Base-by-base conservation (phyloP, 2,113 vertebrate genomes). In the Prunella fulvescens region DNA sequence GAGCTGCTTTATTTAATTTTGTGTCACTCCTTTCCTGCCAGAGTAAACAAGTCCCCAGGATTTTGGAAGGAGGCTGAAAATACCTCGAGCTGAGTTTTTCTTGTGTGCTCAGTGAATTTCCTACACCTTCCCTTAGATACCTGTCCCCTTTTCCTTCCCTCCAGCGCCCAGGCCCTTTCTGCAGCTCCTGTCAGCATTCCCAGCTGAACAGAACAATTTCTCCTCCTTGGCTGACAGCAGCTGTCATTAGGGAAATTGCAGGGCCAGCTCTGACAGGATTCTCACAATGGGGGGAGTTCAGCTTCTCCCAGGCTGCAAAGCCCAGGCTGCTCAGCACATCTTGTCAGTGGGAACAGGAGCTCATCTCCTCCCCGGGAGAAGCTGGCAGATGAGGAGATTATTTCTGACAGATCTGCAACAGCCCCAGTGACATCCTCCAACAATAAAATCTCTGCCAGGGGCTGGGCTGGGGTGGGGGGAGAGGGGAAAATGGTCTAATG, bases 331-430 rank as follows among this genome's bases (percentile, higher is more conserved):
- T 97, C 96, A 92, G 77, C 88, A 91, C 92, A 35, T 92, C 95
- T 96, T 98, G 97, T 97, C 97, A 98, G 89, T 62, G 71, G 92
- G 81, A 93, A 93, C 96, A 87, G 78, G 97, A 98, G 95, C 97
- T 98, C 96, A 95, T 97, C 95, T 94, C 93, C 84, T 94, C 94
- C 95, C 93, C 42, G 83, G 50, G 96, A 95, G 92, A 88, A 95
- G 67, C 66, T 98, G 97, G 96, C 97, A 98, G 96, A 97, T 98
- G 78, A 96, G 96, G 95, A 97, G 95, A 98, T 98, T 96, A 95
- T 84, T 97, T 95, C 91, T 98, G 97, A 98, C 97, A 98, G 96
- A 97, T 97, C 95, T 94, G 97, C 98, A 98, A 93, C 94, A 95
- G 96, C 92, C 61, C 89, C n/a, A 45, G 48, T 96, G 96, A 96